A percentile compares a stretch with the other conserved stretches of the same genome.
Evolutionary conservation across 2,888 invertebrate species (phyloP).

Genomic region (Phengaris arion): DNA sequence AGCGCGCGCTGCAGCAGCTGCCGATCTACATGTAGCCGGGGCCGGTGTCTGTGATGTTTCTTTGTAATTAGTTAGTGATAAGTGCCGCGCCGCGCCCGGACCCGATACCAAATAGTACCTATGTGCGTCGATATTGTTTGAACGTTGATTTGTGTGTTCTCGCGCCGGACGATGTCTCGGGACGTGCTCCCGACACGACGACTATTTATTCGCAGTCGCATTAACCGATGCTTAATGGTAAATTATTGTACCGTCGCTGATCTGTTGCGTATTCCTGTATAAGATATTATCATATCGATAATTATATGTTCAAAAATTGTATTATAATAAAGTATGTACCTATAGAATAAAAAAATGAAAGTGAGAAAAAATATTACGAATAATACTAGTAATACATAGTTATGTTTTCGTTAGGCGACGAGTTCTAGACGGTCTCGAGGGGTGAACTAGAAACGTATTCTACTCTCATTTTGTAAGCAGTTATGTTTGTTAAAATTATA

Average conservation of each 20-base stretch:
- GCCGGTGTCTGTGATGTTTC: slow-evolving; percentile 69
- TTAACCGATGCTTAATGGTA: slow-evolving; percentile 71
- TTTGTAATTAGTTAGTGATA: slow-evolving; percentile 70
- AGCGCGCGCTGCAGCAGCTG: slow-evolving; percentile 75
- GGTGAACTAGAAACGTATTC: slow-evolving; percentile 65
- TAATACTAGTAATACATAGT: slow-evolving; percentile 70
- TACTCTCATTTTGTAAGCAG: slow-evolving; percentile 76
- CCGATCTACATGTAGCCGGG: slow-evolving; percentile 74
- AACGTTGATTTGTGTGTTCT: slow-evolving; percentile 70
- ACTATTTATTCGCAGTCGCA: slow-evolving; percentile 73
- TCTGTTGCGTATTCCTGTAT: slow-evolving; percentile 77
- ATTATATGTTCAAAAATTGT: slow-evolving; percentile 78
- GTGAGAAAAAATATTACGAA: slow-evolving; percentile 78
- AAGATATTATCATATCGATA: slow-evolving; percentile 75
- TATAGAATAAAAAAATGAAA: slow-evolving; percentile 77
- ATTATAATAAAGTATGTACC: slow-evolving; percentile 76
- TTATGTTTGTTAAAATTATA: slow-evolving; percentile 79
- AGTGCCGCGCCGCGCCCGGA: slow-evolving; percentile 55
- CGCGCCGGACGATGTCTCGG: slow-evolving; percentile 55
- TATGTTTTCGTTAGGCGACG: slow-evolving; percentile 73
- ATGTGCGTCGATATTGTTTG: slow-evolving; percentile 71
- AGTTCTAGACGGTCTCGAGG: slow-evolving; percentile 67
- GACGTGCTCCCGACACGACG: slow-evolving; percentile 63
- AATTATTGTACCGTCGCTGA: slow-evolving; percentile 72
- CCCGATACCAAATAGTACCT: slow-evolving; percentile 74